Evolutionary conservation across 2,888 invertebrate genomes (phyloP), one percentile per base, ranked within the genome.

Genomic region (Nasonovia ribisnigri): DNA sequence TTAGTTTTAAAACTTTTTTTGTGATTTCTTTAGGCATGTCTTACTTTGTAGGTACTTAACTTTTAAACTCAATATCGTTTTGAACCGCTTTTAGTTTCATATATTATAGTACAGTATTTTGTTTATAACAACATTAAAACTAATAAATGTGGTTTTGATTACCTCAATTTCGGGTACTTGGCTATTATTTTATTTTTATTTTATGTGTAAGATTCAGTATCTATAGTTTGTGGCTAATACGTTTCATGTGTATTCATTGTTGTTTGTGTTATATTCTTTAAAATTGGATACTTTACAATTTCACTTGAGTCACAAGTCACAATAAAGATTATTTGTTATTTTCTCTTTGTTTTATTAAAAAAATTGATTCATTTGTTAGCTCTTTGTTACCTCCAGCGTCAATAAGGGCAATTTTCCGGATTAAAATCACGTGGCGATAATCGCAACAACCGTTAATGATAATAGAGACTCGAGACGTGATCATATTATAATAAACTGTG

Each of bases 391-490:
- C 42, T 26, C 26, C 13, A 1, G 36, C 51, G 29, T 54, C 84
- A 91, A 84, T 54, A 36, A 54, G 54, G n/a, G 43, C 43, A 54
- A 91, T 91, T 91, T 91, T 91, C 91, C 91, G 91, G 84, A 91
- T 91, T 84, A 84, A 43, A 24, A 43, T 26, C 5, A 29, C 43
- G 2, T 54, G 51, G 42, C 43, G 29, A 84, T 84, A 84, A 91
- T 91, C 51, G 84, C 54, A 13, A 42, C 54, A 8, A 16, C 84
- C 84, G 51, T 84, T 51, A 13, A 51, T 36, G 6, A 42, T 51
- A 42, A 16, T 6, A 20, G 77, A 77, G 77, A 20, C 77, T 36
- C 36, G 36, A 67, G 67, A 36, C 67, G n/a, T 16, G 67, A 77
- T 8, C 36, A 77, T 24, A 36, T 77, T 36, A n/a, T 36, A 20